Evolutionary conservation across 37 sponge, comb jelly and placozoan genomes (phyloP), one percentile per base, ranked within the genome.

Genomic region (Cladorhizidae sp.): DNA sequence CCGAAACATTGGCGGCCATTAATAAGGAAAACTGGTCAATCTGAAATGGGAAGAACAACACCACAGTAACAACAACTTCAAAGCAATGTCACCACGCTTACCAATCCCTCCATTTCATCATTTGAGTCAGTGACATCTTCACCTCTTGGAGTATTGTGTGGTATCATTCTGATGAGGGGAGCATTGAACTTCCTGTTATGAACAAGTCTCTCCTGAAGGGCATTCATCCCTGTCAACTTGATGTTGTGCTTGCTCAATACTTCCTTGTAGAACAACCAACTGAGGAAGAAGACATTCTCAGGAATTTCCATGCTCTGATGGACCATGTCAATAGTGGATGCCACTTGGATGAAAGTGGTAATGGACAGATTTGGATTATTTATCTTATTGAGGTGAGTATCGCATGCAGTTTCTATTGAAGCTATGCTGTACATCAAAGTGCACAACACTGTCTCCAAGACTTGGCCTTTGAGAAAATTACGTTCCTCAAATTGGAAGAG

Each of bases 371-470:
- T 82, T 0, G 74, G 57, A n/a, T 71, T 70, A 8, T 25, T 35
- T 0, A 80, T 65, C 21, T 73, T 61, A n/a, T 42, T 12, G 6
- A 18, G 67, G 36, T 80, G 40, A 25, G 65, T 52, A 41, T 64
- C 78, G 62, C 78, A 64, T 1, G 64, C 90, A 22, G 84, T 45
- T 40, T 83, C 73, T 6, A 80, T 73, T 18, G 80, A 74, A 9
- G 80, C 90, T 17, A 80, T 68, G 39, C 85, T 84, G 65, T 83
- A 79, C 67, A 84, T 54, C 72, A 83, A 68, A 28, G 73, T 70
- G 70, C 85, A 85, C 8, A 85, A 62, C 9, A 32, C 78, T 12
- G 79, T 71, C 23, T 83, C 58, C 7, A 70, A 29, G 3, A 67
- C 71, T 29, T 32, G 6, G 2, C 36, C 56, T 32, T 32, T 39